Conservation (phyloP, 2,113 vertebrate species). For the Ornithorhynchus anatinus region DNA sequence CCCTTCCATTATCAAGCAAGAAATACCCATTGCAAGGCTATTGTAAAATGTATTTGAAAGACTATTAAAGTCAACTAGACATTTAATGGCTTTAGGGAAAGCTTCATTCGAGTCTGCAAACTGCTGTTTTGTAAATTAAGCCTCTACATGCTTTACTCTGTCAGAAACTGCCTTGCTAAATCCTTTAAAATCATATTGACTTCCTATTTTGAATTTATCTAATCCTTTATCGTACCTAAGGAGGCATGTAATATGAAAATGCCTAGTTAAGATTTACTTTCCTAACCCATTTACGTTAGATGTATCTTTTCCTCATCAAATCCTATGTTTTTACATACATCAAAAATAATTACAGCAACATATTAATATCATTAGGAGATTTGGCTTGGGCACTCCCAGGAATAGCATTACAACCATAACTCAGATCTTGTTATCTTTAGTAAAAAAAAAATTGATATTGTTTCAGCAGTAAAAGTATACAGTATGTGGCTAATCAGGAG, state of each 20-base stretch:
- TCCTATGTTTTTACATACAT: constrained; percentile 48
- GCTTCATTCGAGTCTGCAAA: constrained; percentile 14
- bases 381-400: constrained; percentile 44
- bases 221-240: constrained; percentile 18
- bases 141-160: constrained; percentile 31
- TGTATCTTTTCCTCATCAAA: constrained; percentile 50
- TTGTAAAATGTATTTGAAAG: constrained; percentile 37
- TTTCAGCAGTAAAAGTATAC: constrained; percentile 68
- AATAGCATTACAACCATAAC: constrained; percentile 76
- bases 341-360: constrained; percentile 62
- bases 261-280: constrained; percentile 41
- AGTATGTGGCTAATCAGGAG: constrained; percentile 69
- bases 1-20: constrained; percentile 1
- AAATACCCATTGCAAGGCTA: constrained; percentile 11
- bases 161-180: constrained; percentile 18
- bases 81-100: constrained; percentile 31
- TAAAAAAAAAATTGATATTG: constrained; percentile 77
- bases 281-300: constrained; percentile 50
- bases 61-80: constrained; percentile 26
- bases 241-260: constrained; percentile 14
- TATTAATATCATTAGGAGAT: constrained; percentile 52
- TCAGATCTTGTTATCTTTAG: constrained; percentile 77
- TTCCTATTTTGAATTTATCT: constrained; percentile 46
- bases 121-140: constrained; percentile 49
- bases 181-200: constrained; percentile 37